Base-by-base conservation (phyloP, 2,113 vertebrate genomes). In the Brevimyrus niger region DNA sequence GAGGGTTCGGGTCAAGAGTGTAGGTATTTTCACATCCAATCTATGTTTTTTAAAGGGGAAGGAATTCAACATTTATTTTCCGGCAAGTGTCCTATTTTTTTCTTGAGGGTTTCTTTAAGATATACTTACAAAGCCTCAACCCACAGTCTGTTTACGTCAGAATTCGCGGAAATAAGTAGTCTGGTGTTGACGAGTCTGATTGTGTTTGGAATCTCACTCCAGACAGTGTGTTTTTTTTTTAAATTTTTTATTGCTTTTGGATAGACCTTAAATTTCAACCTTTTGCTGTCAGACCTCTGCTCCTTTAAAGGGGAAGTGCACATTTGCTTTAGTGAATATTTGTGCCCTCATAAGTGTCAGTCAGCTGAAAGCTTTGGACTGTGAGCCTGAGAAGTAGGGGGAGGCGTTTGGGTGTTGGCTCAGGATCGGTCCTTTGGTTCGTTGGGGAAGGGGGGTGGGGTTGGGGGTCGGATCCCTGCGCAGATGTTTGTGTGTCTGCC, bases 1-100 rank as follows among this genome's bases (percentile, higher is more conserved):
- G 85, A 8, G 10, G 92, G 92, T 93, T 92, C 2, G 50, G 50
- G 38, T 84, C 44, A 84, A n/a, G 27, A 31, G 3, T 87, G 31
- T 27, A 35, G 27, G 50, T 53, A 50, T 87, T 87, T 87, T 27
- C 35, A 53, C 31, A 8, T 35, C 50, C n/a, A n/a, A 15, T 47
- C 83, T 86, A 23, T 53, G 31, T 35, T 17, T 87, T 87, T 53
- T 35, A 17, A 35, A 48, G 85, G 85, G 48, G 15, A 51, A 51
- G 47, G 48, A 53, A 87, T 31, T 51, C 15, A 8, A 3, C 46
- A n/a, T 42, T 8, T 86, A 38, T 15, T 55, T 87, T 35, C 5
- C 2, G 5, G 48, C 50, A 15, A n/a, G 50, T 87, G 50, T 15
- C 27, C 50, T 50, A 27, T 55, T 47, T 31, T 10, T 10, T 48